phyloP scores from a whole-genome alignment of 2,113 vertebrate genomes.

The Sinocyclocheilus grahami region DNA sequence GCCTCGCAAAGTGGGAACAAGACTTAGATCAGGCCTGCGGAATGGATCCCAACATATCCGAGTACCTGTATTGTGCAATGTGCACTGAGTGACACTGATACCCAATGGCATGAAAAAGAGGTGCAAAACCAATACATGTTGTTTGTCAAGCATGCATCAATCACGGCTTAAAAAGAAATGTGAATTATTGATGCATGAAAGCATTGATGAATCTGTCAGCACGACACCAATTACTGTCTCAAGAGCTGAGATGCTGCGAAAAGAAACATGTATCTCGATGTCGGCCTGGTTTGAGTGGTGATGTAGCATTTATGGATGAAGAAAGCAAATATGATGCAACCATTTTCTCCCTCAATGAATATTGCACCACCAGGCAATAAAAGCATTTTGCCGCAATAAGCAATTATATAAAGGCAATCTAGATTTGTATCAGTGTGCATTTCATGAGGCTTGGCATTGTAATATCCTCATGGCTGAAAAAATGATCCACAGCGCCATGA shows the following conservation, averaged over 20 bases:
- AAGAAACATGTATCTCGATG: neutral
- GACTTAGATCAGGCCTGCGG: neutral
- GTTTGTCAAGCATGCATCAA: constrained; percentile 17
- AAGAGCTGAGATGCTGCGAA: neutral
- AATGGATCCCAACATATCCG: neutral
- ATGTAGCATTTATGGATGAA: neutral
- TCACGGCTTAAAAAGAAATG: constrained; percentile 1
- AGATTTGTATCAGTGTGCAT: constrained; percentile 39
- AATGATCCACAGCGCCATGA: neutral
- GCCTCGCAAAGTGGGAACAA: neutral
- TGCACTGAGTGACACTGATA: neutral
- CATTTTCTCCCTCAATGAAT: neutral
- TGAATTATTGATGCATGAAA: constrained; percentile 20
- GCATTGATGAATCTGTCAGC: neutral
- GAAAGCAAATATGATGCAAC: neutral
- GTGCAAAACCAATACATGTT: neutral
- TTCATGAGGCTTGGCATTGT: constrained; percentile 30
- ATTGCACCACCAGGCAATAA: neutral
- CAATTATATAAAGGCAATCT: constrained; percentile 34
- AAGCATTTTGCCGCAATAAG: neutral
- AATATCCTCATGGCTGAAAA: constrained; percentile 30
- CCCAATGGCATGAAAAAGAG: neutral
- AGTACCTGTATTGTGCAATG: neutral
- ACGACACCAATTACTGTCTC: constrained; percentile 5
- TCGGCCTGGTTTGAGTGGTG: neutral